phyloP scores from a whole-genome alignment of 2,797 vertebrate genomes.

The Lates japonicus region DNA sequence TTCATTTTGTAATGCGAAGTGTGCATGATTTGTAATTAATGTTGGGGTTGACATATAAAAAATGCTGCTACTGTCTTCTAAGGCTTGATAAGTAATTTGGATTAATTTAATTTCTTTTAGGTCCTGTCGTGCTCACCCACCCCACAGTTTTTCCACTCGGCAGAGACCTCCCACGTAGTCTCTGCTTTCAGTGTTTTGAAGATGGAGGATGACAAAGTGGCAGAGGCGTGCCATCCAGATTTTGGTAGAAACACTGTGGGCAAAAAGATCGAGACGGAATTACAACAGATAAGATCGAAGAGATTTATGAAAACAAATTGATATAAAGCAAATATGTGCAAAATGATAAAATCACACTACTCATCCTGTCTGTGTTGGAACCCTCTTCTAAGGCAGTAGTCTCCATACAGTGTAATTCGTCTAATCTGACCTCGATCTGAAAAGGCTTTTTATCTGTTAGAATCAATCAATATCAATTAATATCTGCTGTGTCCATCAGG shows the following conservation, averaged over 20 bases:
- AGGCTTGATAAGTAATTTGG: background rate
- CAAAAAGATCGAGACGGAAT: conserved; percentile 98
- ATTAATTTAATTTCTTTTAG: conserved; percentile 73
- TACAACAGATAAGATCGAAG: conserved; percentile 98
- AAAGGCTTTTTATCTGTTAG: background rate
- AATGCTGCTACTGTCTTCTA: no score
- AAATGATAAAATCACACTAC: background rate
- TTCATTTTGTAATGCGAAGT: background rate
- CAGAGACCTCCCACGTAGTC: conserved; percentile 99
- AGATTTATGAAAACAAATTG: background rate
- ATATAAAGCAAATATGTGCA: background rate
- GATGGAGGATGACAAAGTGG: conserved; percentile 99
- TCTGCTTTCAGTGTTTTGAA: conserved; percentile 98
- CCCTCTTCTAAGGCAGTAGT: background rate
- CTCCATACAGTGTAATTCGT: background rate
- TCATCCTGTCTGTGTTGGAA: background rate
- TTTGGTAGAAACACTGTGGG: conserved; percentile 98
- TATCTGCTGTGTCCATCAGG: conserved; percentile 77
- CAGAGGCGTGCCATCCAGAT: conserved; percentile 99
- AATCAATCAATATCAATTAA: background rate
- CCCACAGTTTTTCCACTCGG: conserved; percentile 99
- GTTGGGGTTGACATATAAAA: background rate
- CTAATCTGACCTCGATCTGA: background rate
- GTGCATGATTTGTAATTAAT: background rate
- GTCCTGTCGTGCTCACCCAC: conserved; percentile 99